These are phyloP conservation scores for Drosophila subobscura DNA, from an alignment of 1,140 invertebrate genomes.

Conservation along the genomic window DNA sequence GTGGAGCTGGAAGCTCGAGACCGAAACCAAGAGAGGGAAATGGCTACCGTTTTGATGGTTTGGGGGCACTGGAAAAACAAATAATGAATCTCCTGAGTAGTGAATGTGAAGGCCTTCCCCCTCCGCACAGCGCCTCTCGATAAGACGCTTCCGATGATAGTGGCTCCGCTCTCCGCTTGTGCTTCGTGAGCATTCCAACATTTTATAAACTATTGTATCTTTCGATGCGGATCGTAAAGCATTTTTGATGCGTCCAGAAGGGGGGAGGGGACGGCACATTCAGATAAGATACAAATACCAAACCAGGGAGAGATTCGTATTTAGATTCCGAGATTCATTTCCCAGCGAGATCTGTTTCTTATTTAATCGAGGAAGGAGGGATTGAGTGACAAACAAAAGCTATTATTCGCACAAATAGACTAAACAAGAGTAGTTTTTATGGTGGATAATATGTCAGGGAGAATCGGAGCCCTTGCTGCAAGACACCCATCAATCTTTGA, in stretches of 20 bases:
- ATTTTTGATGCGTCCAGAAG: constrained; percentile 13
- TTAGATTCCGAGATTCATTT: constrained; percentile 23
- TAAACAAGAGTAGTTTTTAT: no score
- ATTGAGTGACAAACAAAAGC: no score
- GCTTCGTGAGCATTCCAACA: constrained; percentile 45
- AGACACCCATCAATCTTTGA: no score
- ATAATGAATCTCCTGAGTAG: no score
- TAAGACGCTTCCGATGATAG: neutral
- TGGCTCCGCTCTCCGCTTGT: neutral
- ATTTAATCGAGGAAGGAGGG: no score
- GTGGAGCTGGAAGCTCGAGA: constrained; percentile 20
- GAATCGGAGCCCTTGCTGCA: no score
- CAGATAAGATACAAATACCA: constrained; percentile 34
- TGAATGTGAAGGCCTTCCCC: no score
- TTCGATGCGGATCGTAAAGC: constrained; percentile 4
- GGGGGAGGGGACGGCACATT: neutral
- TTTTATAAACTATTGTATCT: constrained; percentile 37
- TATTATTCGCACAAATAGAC: no score
- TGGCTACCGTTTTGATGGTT: neutral
- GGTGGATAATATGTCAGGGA: no score
- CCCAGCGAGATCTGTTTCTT: neutral
- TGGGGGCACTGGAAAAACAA: no score
- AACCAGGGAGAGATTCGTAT: constrained; percentile 24
- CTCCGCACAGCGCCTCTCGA: no score
- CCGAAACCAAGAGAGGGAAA: neutral